Percentiles rank a stretch among this genome's conserved stretches.
These are phyloP conservation scores for Tigriopus japonicus DNA, from an alignment of 1,140 invertebrate genomes.

Conservation along the genomic window DNA sequence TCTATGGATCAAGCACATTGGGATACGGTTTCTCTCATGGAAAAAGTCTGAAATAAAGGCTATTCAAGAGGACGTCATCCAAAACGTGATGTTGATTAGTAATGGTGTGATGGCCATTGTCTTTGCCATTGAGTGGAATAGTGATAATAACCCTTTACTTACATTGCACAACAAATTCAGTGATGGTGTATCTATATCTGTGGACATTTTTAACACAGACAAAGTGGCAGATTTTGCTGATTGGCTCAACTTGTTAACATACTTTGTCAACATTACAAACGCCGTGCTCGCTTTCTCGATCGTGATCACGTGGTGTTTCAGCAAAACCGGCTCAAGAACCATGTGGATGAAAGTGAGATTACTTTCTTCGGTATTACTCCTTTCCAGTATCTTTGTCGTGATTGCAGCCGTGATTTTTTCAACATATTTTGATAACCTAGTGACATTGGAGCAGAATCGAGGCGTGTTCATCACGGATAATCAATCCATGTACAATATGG, in stretches of 20 bases:
- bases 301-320: conserved; percentile 4
- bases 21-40: neutral
- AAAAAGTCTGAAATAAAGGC: neutral
- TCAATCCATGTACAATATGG: neutral
- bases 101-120: neutral
- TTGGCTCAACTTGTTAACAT: conserved; percentile 6
- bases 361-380: neutral
- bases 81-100: neutral
- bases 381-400: neutral
- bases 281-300: neutral
- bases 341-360: conserved; percentile 1
- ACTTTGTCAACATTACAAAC: neutral
- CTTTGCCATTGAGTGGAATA: conserved; percentile 10
- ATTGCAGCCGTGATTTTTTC: conserved; percentile 1
- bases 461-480: conserved; percentile 9
- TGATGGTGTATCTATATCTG: neutral
- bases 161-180: conserved; percentile 2
- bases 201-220: neutral
- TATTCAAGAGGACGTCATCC: conserved; percentile 4
- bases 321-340: neutral
- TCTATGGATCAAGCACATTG: neutral
- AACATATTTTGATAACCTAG: conserved; percentile 7
- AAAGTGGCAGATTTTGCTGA: neutral
- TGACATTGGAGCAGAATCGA: neutral
- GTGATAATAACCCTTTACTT: conserved; percentile 7